Base-by-base conservation (phyloP, 2,113 vertebrate species). In the Tyto alba region DNA sequence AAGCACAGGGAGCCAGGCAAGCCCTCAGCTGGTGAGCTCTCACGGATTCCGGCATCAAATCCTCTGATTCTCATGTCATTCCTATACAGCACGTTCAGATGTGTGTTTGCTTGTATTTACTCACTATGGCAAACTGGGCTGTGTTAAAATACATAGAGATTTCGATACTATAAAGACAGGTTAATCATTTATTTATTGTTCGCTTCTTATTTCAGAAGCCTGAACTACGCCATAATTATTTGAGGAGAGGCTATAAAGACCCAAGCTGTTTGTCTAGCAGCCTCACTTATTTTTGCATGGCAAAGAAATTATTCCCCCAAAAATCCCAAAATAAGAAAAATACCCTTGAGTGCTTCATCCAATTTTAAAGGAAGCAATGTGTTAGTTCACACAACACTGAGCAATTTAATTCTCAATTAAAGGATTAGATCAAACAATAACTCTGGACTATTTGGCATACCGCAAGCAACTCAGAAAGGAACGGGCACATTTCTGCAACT, bases 151-250 rank as follows among this genome's bases (percentile, higher is more conserved):
- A 89, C 64, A 74, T 1, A n/a, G 30, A 66, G 40, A 68, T 84
- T 81, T 63, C 86, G 74, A 19, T 27, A 30, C 73, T n/a, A 22
- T 59, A 63, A 83, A 79, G 79, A 66, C 55, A 89, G 71, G 89
- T 91, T 90, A 90, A 95, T 94, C 1, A 88, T 81, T 89, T 89
- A 89, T 93, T 93, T 96, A 90, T 86, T 77, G 76, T 84, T 92
- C 27, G 3, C 43, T 76, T 88, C 87, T 89, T 74, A 75, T 63
- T 92, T 84, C 80, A 75, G 77, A 85, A 81, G 64, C 34, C 48
- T 60, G 80, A 92, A 96, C 89, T 94, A 93, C 52, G 92, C 34
- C 53, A 11, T 59, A 85, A 95, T 90, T 93, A 90, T 69, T 67
- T 45, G 69, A 73, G 86, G 92, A 86, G 56, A 95, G 32, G 60